These are phyloP conservation scores for Harmothoe impar DNA, from an alignment of 2,888 invertebrate species.

Conservation along the genomic window DNA sequence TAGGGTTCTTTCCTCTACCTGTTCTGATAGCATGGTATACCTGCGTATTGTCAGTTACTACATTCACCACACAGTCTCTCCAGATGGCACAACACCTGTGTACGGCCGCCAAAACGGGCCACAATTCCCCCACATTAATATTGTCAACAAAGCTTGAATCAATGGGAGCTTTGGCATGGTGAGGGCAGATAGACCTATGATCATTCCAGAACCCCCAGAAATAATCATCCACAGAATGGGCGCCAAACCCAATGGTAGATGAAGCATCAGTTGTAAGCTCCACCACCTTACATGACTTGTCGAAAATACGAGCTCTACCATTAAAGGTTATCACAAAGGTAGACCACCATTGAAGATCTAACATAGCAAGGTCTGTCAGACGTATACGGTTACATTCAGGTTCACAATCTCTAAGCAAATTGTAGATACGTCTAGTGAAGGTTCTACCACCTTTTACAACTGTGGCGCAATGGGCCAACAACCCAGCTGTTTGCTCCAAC, in stretches of 20 bases:
- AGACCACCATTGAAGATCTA: neutral
- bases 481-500: neutral
- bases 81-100: neutral
- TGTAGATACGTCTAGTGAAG: neutral
- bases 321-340: neutral
- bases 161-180: neutral
- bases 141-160: neutral
- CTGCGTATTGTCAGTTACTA: neutral
- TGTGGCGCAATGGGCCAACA: neutral
- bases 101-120: neutral
- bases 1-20: neutral
- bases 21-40: neutral
- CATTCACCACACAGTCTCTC: no score
- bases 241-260: neutral
- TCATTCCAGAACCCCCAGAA: neutral
- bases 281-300: neutral
- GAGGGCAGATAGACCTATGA: neutral
- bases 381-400: neutral
- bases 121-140: neutral
- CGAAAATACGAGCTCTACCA: neutral
- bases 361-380: neutral
- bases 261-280: neutral
- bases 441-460: neutral
- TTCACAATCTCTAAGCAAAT: neutral
- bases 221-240: neutral